A percentile compares a stretch with the other conserved stretches of the same genome.
These are phyloP conservation scores for Leptinotarsa juncta DNA, from an alignment of 2,888 invertebrate genomes.

Conservation along the genomic window DNA sequence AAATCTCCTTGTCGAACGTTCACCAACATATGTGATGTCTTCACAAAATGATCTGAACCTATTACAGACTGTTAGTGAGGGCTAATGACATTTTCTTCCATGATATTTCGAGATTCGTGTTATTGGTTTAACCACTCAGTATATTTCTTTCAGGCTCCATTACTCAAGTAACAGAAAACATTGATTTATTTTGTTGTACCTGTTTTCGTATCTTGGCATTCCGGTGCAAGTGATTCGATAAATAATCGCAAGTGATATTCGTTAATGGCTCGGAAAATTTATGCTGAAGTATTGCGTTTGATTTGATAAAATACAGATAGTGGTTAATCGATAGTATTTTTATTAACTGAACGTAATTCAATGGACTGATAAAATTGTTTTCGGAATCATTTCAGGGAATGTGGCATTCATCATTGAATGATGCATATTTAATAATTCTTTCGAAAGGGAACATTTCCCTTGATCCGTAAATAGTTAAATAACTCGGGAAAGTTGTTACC, in stretches of 20 bases:
- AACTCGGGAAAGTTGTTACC: too few species aligned
- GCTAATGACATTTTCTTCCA: too few species aligned
- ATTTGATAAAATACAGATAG: constrained; percentile 1
- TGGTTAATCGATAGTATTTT: neutral
- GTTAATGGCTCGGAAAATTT: neutral
- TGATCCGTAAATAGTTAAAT: too few species aligned
- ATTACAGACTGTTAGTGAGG: too few species aligned
- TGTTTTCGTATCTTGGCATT: neutral
- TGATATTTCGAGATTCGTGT: too few species aligned
- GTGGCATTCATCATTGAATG: too few species aligned
- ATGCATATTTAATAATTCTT: too few species aligned
- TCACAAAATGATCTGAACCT: too few species aligned
- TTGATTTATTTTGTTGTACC: neutral
- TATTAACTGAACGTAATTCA: neutral
- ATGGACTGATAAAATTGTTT: neutral
- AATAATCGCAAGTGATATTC: neutral
- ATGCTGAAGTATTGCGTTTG: neutral
- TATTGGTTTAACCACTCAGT: neutral
- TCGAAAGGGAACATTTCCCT: too few species aligned
- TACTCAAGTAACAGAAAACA: neutral
- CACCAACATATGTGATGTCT: too few species aligned
- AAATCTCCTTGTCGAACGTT: too few species aligned
- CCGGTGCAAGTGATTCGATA: neutral
- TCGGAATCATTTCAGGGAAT: neutral
- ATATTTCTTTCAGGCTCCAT: neutral